Base-by-base conservation (phyloP, 2,888 invertebrate genomes). In the Leptura quadrifasciata region DNA sequence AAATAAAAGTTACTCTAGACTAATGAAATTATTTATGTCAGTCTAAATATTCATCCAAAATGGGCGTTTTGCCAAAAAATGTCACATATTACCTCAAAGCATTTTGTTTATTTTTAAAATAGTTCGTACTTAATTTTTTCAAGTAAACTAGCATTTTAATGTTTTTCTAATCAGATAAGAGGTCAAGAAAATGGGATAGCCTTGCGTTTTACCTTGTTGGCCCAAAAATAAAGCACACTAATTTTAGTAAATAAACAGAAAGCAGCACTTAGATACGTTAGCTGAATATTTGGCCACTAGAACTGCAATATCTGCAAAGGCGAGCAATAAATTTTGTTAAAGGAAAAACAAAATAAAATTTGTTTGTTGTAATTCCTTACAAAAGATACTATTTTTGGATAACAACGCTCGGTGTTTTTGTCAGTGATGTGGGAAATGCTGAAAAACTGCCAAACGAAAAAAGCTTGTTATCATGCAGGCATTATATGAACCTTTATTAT, bases 401-500 rank as follows among this genome's bases (percentile, higher is more conserved):
- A 55, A 18, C 55, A 17, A 35, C 3, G 3, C 12, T 57, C 17
- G 1, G 35, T 31, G 31, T 54, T 57, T n/a, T 57, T 58, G 39
- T 58, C 35, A 69, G 10, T 58, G 69, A 70, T 69, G 57, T 61
- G 31, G 17, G 35, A 20, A 64, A 21, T 52, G 35, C 61, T 71
- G 71, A 24, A 52, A 61, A 31, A 63, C 27, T 65, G 63, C 54
- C 69, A 72, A 76, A 61, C 61, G 31, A 55, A 74, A 47, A 47
- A 73, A 69, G 61, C 77, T n/a, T 18, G 67, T 74, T 76, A 69
- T 77, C 78, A 75, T 73, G 70, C 71, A 18, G 57, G 71, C 74
- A 67, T 74, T 63, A 20, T 71, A 64, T 75, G 65, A 80, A 88
- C 89, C 88, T 87, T 88, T 89, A 72, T 86, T 85, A 80, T 88